A percentile compares a stretch with the other conserved stretches of the same genome.
These are phyloP conservation scores for Drosophila borborema DNA, from an alignment of 2,888 invertebrate genomes.

Conservation along the genomic window DNA sequence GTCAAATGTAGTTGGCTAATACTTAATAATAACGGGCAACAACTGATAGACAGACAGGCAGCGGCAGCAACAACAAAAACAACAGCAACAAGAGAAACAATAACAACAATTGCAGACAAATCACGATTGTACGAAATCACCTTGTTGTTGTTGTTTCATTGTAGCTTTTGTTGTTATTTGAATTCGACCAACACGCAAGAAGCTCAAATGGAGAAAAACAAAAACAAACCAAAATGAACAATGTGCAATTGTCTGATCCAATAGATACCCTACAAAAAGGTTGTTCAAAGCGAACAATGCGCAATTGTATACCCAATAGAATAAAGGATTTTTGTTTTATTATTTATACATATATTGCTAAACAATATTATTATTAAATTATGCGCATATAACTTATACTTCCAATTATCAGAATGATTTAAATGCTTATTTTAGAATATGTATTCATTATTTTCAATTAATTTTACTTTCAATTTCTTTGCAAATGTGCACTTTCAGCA, in stretches of 20 bases:
- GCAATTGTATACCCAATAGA: too few species aligned
- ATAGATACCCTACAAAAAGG: constrained; percentile 16
- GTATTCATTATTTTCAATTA: too few species aligned
- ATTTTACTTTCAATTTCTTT: not conserved
- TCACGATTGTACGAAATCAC: constrained; percentile 68
- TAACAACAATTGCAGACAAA: constrained; percentile 47
- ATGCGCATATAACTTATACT: too few species aligned
- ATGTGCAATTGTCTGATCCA: not conserved
- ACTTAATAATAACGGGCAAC: constrained; percentile 50
- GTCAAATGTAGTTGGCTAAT: constrained; percentile 40
- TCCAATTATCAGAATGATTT: not conserved
- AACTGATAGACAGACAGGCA: constrained; percentile 21
- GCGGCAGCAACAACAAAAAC: constrained; percentile 11
- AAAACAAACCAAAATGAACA: constrained; percentile 6
- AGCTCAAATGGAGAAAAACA: constrained; percentile 51
- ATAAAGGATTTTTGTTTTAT: too few species aligned
- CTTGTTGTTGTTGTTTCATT: constrained; percentile 31
- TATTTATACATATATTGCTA: too few species aligned
- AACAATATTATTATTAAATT: too few species aligned
- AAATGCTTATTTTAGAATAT: not conserved
- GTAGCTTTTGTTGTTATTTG: constrained; percentile 32
- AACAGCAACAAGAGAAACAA: constrained; percentile 13
- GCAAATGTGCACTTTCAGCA: not conserved
- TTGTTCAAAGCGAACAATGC: too few species aligned
- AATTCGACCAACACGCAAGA: constrained; percentile 64